These are phyloP conservation scores for Villa cingulata DNA, from an alignment of 2,888 invertebrate species.

Conservation along the genomic window DNA sequence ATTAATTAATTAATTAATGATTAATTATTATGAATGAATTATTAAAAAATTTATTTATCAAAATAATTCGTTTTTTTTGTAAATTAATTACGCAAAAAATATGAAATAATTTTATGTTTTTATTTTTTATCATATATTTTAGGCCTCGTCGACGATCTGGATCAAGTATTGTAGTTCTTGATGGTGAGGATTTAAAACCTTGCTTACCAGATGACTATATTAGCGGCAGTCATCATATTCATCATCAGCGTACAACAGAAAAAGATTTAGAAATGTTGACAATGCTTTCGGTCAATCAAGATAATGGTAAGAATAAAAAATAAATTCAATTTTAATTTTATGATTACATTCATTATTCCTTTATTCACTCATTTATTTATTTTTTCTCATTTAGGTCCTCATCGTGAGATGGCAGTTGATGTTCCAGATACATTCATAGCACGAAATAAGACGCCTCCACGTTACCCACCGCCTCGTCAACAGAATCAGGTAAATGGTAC, in stretches of 20 bases:
- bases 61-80: no score
- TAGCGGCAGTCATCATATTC: constrained; percentile 35
- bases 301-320: constrained; percentile 41
- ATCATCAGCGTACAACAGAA: constrained; percentile 37
- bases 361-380: neutral
- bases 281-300: constrained; percentile 54
- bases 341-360: neutral
- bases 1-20: no score
- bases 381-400: constrained; percentile 51
- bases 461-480: constrained; percentile 72
- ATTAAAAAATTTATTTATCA: no score
- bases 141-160: constrained; percentile 70
- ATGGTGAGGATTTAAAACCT: constrained; percentile 50
- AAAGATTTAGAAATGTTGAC: constrained; percentile 60
- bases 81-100: no score
- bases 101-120: no score
- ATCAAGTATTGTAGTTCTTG: constrained; percentile 69
- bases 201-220: constrained; percentile 45
- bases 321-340: neutral
- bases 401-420: constrained; percentile 98
- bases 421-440: constrained; percentile 91
- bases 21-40: no score
- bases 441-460: constrained; percentile 78
- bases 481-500: constrained; percentile 41
- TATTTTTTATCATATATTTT: constrained; percentile 14